Conservation (phyloP, 1,140 invertebrate genomes). For the Littorina saxatilis region DNA sequence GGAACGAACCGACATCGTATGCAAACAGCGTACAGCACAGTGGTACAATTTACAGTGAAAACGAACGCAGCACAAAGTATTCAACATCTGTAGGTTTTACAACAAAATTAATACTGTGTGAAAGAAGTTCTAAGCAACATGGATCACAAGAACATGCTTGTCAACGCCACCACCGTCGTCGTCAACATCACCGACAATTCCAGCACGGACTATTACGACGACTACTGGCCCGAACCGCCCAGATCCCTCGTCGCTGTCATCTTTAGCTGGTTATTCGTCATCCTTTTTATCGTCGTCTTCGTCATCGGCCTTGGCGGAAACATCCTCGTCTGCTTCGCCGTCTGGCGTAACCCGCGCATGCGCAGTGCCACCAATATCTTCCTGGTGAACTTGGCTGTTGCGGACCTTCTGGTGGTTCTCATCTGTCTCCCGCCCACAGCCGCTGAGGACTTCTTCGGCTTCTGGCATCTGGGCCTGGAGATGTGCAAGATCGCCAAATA, state of each 20-base stretch:
- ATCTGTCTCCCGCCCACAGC: constrained; percentile 91
- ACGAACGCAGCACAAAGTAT: no score
- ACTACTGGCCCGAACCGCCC: background rate
- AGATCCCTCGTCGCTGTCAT: background rate
- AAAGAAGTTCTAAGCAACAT: no score
- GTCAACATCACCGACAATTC: constrained; percentile 2
- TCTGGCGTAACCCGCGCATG: constrained; percentile 89
- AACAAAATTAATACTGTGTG: no score
- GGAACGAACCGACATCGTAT: background rate
- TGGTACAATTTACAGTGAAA: no score
- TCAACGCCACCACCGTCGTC: constrained; percentile 10
- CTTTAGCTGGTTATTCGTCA: constrained; percentile 46
- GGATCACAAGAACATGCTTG: background rate
- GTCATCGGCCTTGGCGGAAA: constrained; percentile 90
- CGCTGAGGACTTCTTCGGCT: constrained; percentile 88
- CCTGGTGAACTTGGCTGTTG: constrained; percentile 92
- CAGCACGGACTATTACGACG: constrained; percentile 10
- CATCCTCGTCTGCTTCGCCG: constrained; percentile 88
- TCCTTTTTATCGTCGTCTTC: constrained; percentile 83
- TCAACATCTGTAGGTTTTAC: no score
- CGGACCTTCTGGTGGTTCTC: constrained; percentile 92
- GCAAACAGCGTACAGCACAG: background rate
- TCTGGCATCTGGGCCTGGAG: constrained; percentile 88
- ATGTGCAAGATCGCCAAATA: constrained; percentile 90
- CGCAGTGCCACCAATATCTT: constrained; percentile 94